Base-by-base conservation (phyloP, 2,888 invertebrate species). In the Cancer borealis region DNA sequence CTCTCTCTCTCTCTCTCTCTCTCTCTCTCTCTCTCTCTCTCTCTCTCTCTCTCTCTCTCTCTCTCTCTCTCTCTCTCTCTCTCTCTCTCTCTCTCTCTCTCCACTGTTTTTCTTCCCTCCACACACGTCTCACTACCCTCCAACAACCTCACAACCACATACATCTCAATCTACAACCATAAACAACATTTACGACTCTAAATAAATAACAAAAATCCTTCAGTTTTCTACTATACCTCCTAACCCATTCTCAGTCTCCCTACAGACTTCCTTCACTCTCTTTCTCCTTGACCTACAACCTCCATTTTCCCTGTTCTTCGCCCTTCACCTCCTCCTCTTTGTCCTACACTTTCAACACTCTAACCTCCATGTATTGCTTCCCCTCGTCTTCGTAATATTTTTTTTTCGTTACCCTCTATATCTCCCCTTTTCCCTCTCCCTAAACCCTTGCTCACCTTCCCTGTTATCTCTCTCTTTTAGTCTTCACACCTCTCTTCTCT, bases 51-150 rank as follows among this genome's bases (percentile, higher is more conserved):
- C 17, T 66, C 17, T 66, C 60, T 66, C 60, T 66, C 60, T 66
- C 60, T 49, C 49, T 49, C 49, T 49, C 49, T 49, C 49, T 49
- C 49, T 49, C 60, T 60, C 60, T 60, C 60, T 60, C 60, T 49
- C 49, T 60, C 60, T 60, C 60, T 60, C 60, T 60, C 60, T 66
- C 60, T 66, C 60, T 66, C 60, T 66, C 60, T 66, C 60, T 66
- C 60, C 17, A 12, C 17, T 17, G 12, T 66, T 17, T 66, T 17
- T 66, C 60, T 66, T 21, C 17, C 60, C 17, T 17, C 17, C 60
- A 39, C 39, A 39, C 39, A 39, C 39, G 39, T 66, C 60, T 66
- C 60, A 17, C 60, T 12, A 17, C 60, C 12, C 60, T 66, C 60
- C 17, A 66, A 12, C 60, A 21, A 21, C 4, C 60, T 21, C 60